A percentile compares a stretch with the other conserved stretches of the same genome.
These are phyloP conservation scores for Platynereis dumerilii DNA, from an alignment of 2,888 invertebrate species.

Conservation along the genomic window DNA sequence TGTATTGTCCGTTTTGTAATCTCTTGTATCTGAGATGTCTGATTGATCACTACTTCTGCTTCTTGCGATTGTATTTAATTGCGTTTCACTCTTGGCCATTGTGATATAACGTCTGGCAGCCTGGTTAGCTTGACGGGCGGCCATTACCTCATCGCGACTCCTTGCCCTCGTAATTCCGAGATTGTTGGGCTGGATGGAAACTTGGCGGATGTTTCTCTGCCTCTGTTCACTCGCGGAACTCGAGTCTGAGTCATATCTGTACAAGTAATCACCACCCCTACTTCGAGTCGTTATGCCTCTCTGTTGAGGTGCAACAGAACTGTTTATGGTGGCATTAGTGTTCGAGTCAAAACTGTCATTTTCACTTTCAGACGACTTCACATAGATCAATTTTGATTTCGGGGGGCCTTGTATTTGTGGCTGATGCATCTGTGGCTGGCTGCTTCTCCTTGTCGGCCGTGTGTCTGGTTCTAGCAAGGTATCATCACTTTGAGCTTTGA, in stretches of 20 bases:
- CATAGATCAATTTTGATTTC: slow-evolving; percentile 16
- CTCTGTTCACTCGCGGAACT: slow-evolving; percentile 13
- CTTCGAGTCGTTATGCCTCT: not conserved
- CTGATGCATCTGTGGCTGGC: not conserved
- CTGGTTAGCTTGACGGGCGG: slow-evolving; percentile 8
- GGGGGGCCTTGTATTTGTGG: not conserved
- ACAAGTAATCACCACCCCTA: slow-evolving; percentile 6
- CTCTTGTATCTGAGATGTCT: slow-evolving; percentile 8
- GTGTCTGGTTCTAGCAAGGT: slow-evolving; percentile 11
- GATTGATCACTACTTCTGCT: slow-evolving; percentile 11
- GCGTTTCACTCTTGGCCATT: slow-evolving; percentile 7
- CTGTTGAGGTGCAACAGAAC: slow-evolving; percentile 10
- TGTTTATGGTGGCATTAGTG: slow-evolving; percentile 6
- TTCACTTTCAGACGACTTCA: slow-evolving; percentile 20
- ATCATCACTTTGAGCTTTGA: slow-evolving; percentile 24
- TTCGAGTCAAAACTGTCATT: slow-evolving; percentile 26
- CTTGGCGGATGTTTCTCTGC: not conserved
- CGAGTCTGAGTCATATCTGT: slow-evolving; percentile 25
- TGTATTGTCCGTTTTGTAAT: not conserved
- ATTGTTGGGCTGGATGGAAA: not conserved
- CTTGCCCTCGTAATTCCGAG: not conserved
- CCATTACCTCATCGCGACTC: slow-evolving; percentile 10
- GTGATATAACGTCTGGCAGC: not conserved
- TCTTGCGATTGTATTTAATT: slow-evolving; percentile 12
- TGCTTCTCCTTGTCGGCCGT: not conserved